A percentile compares a stretch with the other conserved stretches of the same genome.
phyloP scores from a whole-genome alignment of 2,888 invertebrate species.

The Entomobrya proxima region DNA sequence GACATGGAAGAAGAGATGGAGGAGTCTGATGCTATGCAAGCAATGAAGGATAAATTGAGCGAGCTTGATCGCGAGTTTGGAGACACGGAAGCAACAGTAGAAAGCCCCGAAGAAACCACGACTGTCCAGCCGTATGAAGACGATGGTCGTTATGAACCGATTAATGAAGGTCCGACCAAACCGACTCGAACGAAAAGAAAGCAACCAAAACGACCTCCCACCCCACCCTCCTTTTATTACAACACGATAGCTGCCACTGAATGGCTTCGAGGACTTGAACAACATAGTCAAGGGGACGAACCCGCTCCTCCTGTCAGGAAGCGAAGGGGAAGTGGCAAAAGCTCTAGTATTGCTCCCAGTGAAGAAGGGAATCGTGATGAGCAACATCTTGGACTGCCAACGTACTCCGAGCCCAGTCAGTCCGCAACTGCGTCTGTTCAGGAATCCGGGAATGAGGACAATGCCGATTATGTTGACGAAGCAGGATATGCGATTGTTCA shows the following conservation, averaged over 20 bases:
- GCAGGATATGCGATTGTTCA: constrained; percentile 74
- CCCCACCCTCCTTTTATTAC: constrained; percentile 72
- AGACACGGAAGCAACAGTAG: neutral
- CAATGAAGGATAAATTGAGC: constrained; percentile 69
- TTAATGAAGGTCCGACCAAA: constrained; percentile 69
- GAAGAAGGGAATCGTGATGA: constrained; percentile 29
- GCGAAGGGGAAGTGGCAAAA: constrained; percentile 60
- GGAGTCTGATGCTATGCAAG: constrained; percentile 66
- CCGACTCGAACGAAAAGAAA: constrained; percentile 70
- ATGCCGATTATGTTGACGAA: constrained; percentile 72
- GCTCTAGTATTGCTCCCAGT: constrained; percentile 53
- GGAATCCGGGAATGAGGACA: constrained; percentile 59
- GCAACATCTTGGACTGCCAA: constrained; percentile 1
- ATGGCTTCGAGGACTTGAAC: constrained; percentile 72
- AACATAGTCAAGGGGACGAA: constrained; percentile 28
- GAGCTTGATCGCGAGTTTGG: constrained; percentile 68
- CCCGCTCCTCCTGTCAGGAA: constrained; percentile 52
- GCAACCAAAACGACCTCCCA: constrained; percentile 50
- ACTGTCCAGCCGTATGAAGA: constrained; percentile 64
- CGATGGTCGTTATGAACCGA: constrained; percentile 74
- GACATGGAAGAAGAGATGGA: constrained; percentile 57
- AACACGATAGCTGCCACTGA: constrained; percentile 75
- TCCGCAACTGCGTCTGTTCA: neutral
- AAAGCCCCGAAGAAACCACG: neutral
- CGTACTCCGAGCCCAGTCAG: neutral